Evolutionary conservation across 2,888 invertebrate species (phyloP), one percentile per base, ranked within the genome.

Genomic region (Stenurella melanura): DNA sequence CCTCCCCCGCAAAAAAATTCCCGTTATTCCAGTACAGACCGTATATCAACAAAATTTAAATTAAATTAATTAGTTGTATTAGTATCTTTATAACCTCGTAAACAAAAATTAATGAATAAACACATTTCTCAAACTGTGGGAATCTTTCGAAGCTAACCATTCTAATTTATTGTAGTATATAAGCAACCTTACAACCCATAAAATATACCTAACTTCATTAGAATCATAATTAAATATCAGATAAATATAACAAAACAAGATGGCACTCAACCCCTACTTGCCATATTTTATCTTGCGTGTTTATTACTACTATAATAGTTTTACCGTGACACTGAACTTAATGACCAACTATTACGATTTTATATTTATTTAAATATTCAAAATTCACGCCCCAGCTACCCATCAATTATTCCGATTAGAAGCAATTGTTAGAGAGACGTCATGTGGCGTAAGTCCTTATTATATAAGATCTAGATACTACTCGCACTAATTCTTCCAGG

Each of bases 401-500:
- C 81, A 80, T 84, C 83, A 83, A 82, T 83, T 83, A 81, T 78
- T 81, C 84, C 84, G 83, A 85, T 85, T 85, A 85, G 83, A 75
- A 57, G 61, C 84, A 80, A 85, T 85, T 85, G 84, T 84, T 74
- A 63, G 15, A n/a, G n/a, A 64, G 77, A 80, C 81, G 75, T 79
- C 80, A 81, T 82, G 81, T 34, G 81, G 82, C 75, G 77, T 74
- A 69, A n/a, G 50, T 12, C 15, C 42, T 42, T 42, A 42, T 38
- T 67, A 74, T 63, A 50, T 26, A 42, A 42, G 2, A 15, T 50
- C 50, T 50, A 50, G 50, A 50, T 50, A 7, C 50, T n/a, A 50
- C 50, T 50, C n/a, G 15, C 50, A 50, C n/a, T 50, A n/a, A 12
- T 61, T 21, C 61, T 63, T 63, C 0, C 17, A 21, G 34, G 9